These are phyloP conservation scores for Maniola jurtina DNA, from an alignment of 1,140 invertebrate species.

Conservation along the genomic window DNA sequence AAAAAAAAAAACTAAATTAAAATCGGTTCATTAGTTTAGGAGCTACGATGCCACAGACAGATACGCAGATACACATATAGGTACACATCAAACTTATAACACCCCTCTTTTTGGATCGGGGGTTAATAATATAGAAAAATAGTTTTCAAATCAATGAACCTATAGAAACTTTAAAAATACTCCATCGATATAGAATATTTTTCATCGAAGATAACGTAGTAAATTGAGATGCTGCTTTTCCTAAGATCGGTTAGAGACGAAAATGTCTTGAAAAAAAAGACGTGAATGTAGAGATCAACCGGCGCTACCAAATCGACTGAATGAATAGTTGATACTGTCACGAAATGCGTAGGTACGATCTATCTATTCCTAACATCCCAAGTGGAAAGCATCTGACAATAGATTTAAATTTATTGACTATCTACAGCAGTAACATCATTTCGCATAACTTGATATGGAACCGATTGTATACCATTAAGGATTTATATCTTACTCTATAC, in stretches of 20 bases:
- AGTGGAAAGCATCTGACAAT: slow-evolving; percentile 1
- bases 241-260: not conserved
- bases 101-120: too few species aligned
- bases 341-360: slow-evolving; percentile 5
- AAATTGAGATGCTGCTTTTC: too few species aligned
- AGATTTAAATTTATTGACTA: slow-evolving; percentile 10
- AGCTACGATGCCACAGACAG: too few species aligned
- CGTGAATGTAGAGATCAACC: not conserved
- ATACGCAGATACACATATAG: too few species aligned
- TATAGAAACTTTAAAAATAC: too few species aligned
- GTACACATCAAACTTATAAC: too few species aligned
- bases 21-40: too few species aligned
- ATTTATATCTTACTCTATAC: not conserved
- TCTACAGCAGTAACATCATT: not conserved
- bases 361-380: not conserved
- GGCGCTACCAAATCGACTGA: not conserved
- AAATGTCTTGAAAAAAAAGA: not conserved
- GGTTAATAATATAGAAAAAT: too few species aligned
- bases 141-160: too few species aligned
- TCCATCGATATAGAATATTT: too few species aligned
- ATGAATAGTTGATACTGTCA: slow-evolving; percentile 5
- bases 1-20: too few species aligned
- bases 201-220: too few species aligned
- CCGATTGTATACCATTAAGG: not conserved
- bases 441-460: not conserved